Base-by-base conservation (phyloP, 2,113 vertebrate genomes). In the Sakesphorus luctuosus region DNA sequence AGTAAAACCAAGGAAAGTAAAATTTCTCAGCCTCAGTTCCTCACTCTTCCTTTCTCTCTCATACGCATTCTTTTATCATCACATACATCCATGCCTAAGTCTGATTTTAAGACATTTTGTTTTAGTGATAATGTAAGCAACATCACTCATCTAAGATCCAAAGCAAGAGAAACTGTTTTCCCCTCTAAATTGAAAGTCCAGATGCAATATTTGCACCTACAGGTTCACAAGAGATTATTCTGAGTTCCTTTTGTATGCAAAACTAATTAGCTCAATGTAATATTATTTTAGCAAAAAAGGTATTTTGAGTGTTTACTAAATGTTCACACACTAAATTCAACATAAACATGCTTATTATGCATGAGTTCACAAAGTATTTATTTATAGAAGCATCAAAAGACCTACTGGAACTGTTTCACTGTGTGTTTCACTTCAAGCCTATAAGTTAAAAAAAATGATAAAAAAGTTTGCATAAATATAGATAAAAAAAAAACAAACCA, bases 221-320 rank as follows among this genome's bases (percentile, higher is more conserved):
- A 73, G 12, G 10, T 74, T 94, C 47, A 44, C 46, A 58, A 68
- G 55, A 84, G 78, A 43, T 71, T 56, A 47, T 72, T 88, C 23
- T 31, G 28, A 50, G 29, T 80, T 91, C 44, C 23, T 95, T 94
- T 78, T 69, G 21, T 84, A 78, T 36, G 29, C n/a, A 88, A 92
- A 95, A 89, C 23, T 72, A 83, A 52, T 71, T 71, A 87, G 14
- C 11, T 87, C 15, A 44, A 35, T 72, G 28, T 44, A 95, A 38
- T 76, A 17, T 38, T 68, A 59, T 62, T 78, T 73, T 55, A 82
- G 49, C 44, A 91, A 73, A n/a, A 83, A 83, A 85, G 13, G 26
- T 62, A 83, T 89, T 91, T 79, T 76, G 19, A 92, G 23, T 33
- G 20, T 84, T 97, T 87, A 65, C 28, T 84, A 68, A 95, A 87